These are phyloP conservation scores for Hypocryptadius cinnamomeus DNA, from an alignment of 2,113 vertebrate genomes.

Conservation along the genomic window DNA sequence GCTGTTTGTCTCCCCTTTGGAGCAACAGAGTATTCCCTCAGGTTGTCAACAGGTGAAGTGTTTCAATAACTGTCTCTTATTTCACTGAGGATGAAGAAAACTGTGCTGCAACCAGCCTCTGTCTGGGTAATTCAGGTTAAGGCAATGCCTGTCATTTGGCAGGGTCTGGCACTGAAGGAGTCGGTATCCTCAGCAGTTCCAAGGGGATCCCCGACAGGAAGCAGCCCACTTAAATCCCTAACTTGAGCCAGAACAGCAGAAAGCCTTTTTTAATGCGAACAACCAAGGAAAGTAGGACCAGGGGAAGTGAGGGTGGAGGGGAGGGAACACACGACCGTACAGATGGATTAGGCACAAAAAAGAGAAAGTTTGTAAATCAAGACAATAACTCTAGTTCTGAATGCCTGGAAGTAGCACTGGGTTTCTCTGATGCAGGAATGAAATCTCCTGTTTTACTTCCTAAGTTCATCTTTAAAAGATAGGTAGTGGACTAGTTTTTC, in stretches of 20 bases:
- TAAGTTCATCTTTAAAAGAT: neutral
- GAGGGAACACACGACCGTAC: neutral
- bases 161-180: neutral
- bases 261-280: neutral
- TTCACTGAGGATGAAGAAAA: neutral
- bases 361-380: neutral
- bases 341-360: neutral
- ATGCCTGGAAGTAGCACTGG: neutral
- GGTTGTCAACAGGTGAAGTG: neutral
- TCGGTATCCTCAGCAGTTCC: neutral
- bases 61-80: neutral
- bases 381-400: neutral
- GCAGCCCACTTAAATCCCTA: neutral
- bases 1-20: neutral
- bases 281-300: fast-evolving
- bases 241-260: neutral
- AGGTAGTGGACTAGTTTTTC: neutral
- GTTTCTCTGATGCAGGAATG: neutral
- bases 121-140: neutral
- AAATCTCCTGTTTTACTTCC: neutral
- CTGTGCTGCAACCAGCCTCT: neutral
- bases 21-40: neutral
- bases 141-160: neutral
- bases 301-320: fast-evolving
- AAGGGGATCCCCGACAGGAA: neutral